Conservation (phyloP, 2,113 vertebrate genomes). For the Sus scrofa region DNA sequence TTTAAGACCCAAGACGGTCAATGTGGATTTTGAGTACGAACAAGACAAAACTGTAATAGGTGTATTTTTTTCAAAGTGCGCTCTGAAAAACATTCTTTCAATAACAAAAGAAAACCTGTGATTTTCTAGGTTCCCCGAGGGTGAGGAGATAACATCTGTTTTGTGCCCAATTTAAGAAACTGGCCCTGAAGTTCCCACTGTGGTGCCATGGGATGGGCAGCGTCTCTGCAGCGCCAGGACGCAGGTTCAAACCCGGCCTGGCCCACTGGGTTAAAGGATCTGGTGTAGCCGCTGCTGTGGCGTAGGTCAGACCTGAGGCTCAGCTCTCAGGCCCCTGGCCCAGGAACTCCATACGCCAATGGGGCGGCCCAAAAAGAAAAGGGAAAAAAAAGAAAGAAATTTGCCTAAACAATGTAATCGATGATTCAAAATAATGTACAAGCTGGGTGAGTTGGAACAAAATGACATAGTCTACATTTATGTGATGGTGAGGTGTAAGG, state of each 20-base stretch:
- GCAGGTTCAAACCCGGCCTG: no score
- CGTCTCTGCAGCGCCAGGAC: no score
- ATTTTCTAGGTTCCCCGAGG: not conserved
- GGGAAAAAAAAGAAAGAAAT: not conserved
- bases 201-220: no score
- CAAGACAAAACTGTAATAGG: not conserved
- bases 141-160: constrained; percentile 1
- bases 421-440: constrained; percentile 54
- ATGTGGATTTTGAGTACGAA: not conserved
- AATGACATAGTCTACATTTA: constrained; percentile 39
- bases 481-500: not conserved
- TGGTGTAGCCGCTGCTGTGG: no score
- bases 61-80: not conserved
- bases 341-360: no score
- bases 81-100: not conserved
- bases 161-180: constrained; percentile 40
- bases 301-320: no score
- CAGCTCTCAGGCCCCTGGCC: no score
- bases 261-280: no score
- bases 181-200: not conserved
- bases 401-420: constrained; percentile 8
- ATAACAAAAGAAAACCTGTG: not conserved
- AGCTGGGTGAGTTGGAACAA: not conserved
- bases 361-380: no score
- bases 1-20: constrained; percentile 45